phyloP scores from a whole-genome alignment of 2,888 invertebrate species.

The Stegana nigrithorax region DNA sequence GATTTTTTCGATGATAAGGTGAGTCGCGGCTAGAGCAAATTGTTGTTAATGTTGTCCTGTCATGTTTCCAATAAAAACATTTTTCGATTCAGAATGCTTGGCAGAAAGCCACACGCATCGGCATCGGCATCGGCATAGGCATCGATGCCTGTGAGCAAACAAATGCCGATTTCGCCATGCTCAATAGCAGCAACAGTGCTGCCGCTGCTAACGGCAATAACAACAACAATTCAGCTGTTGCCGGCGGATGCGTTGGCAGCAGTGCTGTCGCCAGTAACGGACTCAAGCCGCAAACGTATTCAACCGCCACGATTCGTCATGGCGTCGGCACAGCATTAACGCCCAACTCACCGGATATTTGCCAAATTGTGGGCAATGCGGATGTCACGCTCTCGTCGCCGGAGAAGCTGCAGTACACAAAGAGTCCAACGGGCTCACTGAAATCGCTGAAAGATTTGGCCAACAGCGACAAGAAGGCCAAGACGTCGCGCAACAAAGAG shows the following conservation, averaged over 20 bases:
- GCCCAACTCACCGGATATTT: constrained; percentile 63
- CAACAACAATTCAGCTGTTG: background rate
- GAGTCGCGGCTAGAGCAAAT: too few relatives aligned
- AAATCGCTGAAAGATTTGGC: constrained; percentile 71
- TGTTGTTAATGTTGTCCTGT: background rate
- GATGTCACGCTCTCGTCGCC: constrained; percentile 62
- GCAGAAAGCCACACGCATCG: constrained; percentile 49
- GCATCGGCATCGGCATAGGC: constrained; percentile 31
- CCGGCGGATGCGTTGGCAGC: background rate
- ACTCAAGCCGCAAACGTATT: constrained; percentile 59
- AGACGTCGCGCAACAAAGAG: constrained; percentile 68
- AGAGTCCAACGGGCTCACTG: constrained; percentile 72
- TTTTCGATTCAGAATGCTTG: constrained; percentile 48
- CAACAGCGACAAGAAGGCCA: constrained; percentile 65
- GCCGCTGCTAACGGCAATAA: constrained; percentile 34
- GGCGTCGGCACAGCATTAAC: constrained; percentile 67
- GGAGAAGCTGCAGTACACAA: constrained; percentile 67
- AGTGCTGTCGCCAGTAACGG: constrained; percentile 40
- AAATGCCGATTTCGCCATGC: constrained; percentile 44
- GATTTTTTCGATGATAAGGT: constrained; percentile 84
- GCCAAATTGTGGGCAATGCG: constrained; percentile 60
- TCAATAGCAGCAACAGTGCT: constrained; percentile 49
- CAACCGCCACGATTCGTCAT: constrained; percentile 67
- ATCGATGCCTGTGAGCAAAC: constrained; percentile 51
- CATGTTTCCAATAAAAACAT: background rate